phyloP scores from a whole-genome alignment of 2,888 invertebrate genomes.

The Byasa hedistus region DNA sequence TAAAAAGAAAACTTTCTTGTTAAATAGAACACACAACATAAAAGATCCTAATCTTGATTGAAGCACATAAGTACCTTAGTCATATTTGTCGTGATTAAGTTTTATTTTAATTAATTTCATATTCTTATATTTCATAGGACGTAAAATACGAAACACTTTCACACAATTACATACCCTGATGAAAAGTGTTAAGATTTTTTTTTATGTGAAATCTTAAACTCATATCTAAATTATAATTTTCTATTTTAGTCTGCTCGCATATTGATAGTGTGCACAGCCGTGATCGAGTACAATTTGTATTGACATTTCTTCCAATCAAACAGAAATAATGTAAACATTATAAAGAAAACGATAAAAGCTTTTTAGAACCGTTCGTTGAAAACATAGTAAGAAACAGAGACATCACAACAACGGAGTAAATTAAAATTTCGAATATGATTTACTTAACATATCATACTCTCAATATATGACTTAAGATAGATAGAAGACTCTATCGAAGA shows the following conservation, averaged over 20 bases:
- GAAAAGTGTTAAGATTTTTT: not conserved
- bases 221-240: conserved; percentile 35
- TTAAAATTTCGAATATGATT: not conserved
- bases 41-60: not conserved
- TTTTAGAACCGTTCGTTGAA: not conserved
- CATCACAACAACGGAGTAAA: not conserved
- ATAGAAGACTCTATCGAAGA: too few relatives aligned
- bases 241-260: conserved; percentile 34
- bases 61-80: too few relatives aligned
- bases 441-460: not conserved
- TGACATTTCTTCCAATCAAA: conserved; percentile 7
- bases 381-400: too few relatives aligned
- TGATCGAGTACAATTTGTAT: conserved; percentile 9
- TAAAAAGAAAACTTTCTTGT: not conserved
- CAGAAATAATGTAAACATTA: not conserved
- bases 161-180: conserved; percentile 6
- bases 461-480: not conserved
- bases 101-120: too few relatives aligned
- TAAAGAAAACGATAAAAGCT: not conserved
- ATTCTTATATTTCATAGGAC: conserved; percentile 25
- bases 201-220: conserved; percentile 28
- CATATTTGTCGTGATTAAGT: too few relatives aligned
- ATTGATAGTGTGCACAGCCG: conserved; percentile 13
- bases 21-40: not conserved
- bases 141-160: not conserved